phyloP scores from a whole-genome alignment of 2,113 vertebrate genomes.

The Poecilia latipinna region DNA sequence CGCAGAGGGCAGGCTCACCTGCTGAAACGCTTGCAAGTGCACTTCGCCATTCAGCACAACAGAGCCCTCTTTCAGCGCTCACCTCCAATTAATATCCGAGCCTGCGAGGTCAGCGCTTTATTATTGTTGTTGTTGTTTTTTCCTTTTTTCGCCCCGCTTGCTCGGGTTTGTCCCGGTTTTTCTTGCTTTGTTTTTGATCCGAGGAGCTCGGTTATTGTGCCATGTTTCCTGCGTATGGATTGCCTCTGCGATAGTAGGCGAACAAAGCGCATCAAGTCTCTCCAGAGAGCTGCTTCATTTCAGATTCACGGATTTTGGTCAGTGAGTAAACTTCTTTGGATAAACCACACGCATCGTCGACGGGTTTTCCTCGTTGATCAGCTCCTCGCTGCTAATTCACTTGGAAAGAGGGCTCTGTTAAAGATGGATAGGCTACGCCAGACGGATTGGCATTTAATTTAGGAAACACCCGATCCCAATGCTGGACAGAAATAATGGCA shows the following conservation, averaged over 20 bases:
- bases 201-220: conserved; percentile 19
- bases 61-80: conserved; percentile 50
- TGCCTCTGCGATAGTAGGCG: conserved; percentile 46
- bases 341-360: conserved; percentile 32
- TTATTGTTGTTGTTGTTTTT: not conserved
- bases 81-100: conserved; percentile 70
- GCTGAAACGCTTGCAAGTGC: conserved; percentile 71
- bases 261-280: conserved; percentile 68
- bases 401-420: conserved; percentile 31
- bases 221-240: conserved; percentile 45
- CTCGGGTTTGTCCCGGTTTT: conserved; percentile 38
- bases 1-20: conserved; percentile 80
- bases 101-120: conserved; percentile 55
- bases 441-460: conserved; percentile 60
- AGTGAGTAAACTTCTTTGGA: conserved; percentile 63
- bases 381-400: conserved; percentile 24
- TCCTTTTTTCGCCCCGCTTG: conserved; percentile 28
- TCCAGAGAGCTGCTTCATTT: conserved; percentile 57
- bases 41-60: conserved; percentile 66
- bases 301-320: conserved; percentile 57
- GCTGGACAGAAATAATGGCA: conserved; percentile 66
- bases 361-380: conserved; percentile 13
- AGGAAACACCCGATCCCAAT: conserved; percentile 49
- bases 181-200: conserved; percentile 20
- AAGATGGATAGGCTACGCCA: conserved; percentile 65